Conservation (phyloP, 2,113 vertebrate genomes). For the Coturnix japonica region DNA sequence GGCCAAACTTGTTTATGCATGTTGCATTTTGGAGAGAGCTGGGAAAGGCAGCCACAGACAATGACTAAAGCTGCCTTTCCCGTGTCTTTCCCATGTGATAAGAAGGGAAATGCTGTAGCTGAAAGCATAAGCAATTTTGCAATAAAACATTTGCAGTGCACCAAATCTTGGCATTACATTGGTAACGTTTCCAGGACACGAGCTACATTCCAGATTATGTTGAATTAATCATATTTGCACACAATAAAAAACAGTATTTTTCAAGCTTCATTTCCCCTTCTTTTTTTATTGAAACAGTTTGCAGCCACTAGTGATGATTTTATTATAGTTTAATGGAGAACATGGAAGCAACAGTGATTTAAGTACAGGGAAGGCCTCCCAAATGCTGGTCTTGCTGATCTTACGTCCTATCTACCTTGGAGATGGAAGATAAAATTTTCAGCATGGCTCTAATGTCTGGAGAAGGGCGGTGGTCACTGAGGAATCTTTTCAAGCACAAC, state of each 20-base stretch:
- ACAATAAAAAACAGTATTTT: neutral
- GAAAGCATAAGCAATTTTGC: constrained; percentile 29
- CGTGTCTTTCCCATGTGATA: neutral
- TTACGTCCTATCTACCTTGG: neutral
- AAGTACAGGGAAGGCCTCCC: constrained; percentile 7
- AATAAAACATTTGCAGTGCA: neutral
- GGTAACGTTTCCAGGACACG: constrained; percentile 2
- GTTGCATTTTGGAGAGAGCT: neutral
- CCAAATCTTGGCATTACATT: constrained; percentile 9
- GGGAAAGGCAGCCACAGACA: neutral
- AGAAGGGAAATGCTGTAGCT: neutral
- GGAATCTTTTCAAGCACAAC: constrained; percentile 30
- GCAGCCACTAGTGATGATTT: constrained; percentile 12
- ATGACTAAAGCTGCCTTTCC: neutral
- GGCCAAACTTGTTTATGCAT: neutral
- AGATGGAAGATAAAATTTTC: neutral
- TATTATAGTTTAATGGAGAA: constrained; percentile 9
- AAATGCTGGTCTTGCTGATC: neutral
- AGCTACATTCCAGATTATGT: neutral
- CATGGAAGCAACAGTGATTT: neutral
- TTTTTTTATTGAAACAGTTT: constrained; percentile 1
- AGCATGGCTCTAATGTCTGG: neutral
- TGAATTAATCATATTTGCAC: constrained; percentile 29
- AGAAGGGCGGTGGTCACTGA: constrained; percentile 1
- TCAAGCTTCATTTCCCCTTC: constrained; percentile 4